These are phyloP conservation scores for Siniperca chuatsi DNA, from an alignment of 2,113 vertebrate genomes.

Conservation along the genomic window DNA sequence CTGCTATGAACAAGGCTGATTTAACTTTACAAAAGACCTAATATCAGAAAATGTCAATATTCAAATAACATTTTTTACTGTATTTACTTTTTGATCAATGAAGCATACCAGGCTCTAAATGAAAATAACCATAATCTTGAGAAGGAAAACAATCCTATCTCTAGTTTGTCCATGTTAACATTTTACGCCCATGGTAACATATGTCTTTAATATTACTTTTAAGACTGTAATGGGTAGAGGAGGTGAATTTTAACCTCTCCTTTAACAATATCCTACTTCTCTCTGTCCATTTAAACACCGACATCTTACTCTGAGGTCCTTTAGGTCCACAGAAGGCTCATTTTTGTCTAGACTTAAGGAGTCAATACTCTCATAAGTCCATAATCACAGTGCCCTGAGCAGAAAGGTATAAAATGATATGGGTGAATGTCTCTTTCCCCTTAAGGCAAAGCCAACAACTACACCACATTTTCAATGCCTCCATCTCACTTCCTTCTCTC, in stretches of 20 bases:
- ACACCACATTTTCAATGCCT: conserved; percentile 33
- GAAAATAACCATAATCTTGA: background rate
- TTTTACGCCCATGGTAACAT: background rate
- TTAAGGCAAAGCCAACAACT: conserved; percentile 52
- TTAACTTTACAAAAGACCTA: no score
- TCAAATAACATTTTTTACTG: no score
- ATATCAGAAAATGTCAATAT: no score
- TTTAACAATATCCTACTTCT: conserved; percentile 11
- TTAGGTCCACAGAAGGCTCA: conserved; percentile 27
- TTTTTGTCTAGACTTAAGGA: conserved; percentile 53
- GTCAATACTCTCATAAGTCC: conserved; percentile 61
- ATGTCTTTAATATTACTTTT: background rate
- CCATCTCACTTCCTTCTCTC: conserved; percentile 32
- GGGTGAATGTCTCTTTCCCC: conserved; percentile 58
- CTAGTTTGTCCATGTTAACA: background rate
- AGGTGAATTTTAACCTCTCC: background rate
- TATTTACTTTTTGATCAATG: background rate
- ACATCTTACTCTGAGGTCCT: conserved; percentile 17
- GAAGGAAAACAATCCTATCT: background rate
- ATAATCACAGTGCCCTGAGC: conserved; percentile 54
- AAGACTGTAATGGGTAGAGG: background rate
- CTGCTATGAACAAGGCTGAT: background rate
- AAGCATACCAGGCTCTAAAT: background rate
- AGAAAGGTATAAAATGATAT: conserved; percentile 57
- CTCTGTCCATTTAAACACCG: conserved; percentile 22